These are phyloP conservation scores for Pseudopodoces humilis DNA, from an alignment of 2,113 vertebrate genomes.

Conservation along the genomic window DNA sequence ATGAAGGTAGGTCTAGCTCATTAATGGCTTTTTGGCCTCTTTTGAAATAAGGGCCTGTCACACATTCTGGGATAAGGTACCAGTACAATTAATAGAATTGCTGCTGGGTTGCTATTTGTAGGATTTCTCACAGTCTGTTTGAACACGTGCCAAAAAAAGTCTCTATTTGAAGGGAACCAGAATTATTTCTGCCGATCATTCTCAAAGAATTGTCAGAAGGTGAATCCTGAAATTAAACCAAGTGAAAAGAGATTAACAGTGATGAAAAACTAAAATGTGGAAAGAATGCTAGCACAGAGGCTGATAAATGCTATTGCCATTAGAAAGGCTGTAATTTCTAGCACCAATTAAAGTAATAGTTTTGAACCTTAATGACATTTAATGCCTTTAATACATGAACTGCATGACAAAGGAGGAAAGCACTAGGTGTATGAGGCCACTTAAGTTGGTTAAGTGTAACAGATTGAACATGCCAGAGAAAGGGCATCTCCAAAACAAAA, in stretches of 20 bases:
- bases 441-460: not conserved
- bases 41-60: not conserved
- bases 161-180: not conserved
- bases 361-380: constrained; percentile 10
- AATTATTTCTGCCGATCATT: not conserved
- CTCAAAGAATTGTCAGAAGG: constrained; percentile 4
- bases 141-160: not conserved
- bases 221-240: constrained; percentile 20
- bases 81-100: not conserved
- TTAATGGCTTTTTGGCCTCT: not conserved
- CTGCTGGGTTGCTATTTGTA: not conserved
- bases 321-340: constrained; percentile 4
- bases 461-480: not conserved
- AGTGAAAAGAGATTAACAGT: not conserved
- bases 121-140: not conserved
- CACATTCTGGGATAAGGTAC: not conserved
- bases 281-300: not conserved
- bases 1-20: not conserved
- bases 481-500: not conserved
- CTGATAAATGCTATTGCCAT: not conserved
- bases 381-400: not conserved
- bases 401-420: not conserved
- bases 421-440: not conserved
- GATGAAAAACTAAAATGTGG: constrained; percentile 13
- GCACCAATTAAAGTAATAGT: constrained; percentile 9